These are phyloP conservation scores for Therioaphis trifolii DNA, from an alignment of 2,888 invertebrate genomes.

Conservation along the genomic window DNA sequence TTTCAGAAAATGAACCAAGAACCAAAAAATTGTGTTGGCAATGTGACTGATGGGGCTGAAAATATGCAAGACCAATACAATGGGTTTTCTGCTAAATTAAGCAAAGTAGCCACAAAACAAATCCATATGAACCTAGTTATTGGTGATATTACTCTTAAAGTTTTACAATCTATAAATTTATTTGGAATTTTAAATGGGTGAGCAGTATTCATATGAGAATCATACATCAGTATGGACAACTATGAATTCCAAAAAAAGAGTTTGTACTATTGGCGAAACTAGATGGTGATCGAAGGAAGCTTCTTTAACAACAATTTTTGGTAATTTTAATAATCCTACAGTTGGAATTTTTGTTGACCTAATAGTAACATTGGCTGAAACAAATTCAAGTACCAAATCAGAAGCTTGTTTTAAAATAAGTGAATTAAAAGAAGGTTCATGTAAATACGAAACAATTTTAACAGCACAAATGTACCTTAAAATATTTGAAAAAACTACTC, in stretches of 20 bases:
- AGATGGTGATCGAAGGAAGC: constrained; percentile 15
- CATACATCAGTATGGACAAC: constrained; percentile 1
- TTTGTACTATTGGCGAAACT: constrained; percentile 22
- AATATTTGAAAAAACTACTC: constrained; percentile 37
- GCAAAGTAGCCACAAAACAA: no score
- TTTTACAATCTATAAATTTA: constrained; percentile 16
- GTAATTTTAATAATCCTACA: constrained; percentile 30
- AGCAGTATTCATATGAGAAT: background rate
- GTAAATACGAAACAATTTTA: constrained; percentile 29
- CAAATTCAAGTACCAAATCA: background rate
- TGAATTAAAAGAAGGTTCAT: no score
- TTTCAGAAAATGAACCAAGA: no score
- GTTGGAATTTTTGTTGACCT: constrained; percentile 23
- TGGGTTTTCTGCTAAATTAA: no score
- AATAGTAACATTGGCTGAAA: constrained; percentile 12
- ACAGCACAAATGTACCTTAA: constrained; percentile 39
- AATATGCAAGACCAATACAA: no score
- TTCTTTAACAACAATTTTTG: constrained; percentile 8
- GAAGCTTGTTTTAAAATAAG: constrained; percentile 16
- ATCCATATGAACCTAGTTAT: no score
- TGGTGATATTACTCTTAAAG: constrained; percentile 13
- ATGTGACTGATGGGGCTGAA: no score
- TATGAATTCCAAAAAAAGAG: constrained; percentile 16
- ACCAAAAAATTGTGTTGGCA: no score
- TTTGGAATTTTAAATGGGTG: constrained; percentile 22